These are phyloP conservation scores for Synchiropus splendidus DNA, from an alignment of 2,113 vertebrate species.

Conservation along the genomic window DNA sequence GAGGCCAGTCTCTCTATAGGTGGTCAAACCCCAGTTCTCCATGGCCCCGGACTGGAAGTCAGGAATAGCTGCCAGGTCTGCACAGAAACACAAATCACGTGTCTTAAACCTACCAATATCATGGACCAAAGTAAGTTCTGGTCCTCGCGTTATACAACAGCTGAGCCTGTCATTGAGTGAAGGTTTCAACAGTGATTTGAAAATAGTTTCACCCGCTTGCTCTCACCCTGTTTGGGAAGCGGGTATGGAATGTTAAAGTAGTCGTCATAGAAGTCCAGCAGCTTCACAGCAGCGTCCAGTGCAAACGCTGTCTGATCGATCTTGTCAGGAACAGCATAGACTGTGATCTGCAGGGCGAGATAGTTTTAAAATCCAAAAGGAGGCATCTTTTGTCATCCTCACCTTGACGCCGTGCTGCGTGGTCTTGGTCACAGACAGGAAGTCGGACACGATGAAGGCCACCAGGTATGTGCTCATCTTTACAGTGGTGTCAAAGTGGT, in stretches of 20 bases:
- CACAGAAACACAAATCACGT: not conserved
- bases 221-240: constrained; percentile 69
- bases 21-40: constrained; percentile 73
- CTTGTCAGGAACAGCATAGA: constrained; percentile 79
- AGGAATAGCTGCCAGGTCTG: constrained; percentile 69
- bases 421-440: constrained; percentile 78
- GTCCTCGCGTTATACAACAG: no score
- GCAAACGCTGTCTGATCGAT: constrained; percentile 77
- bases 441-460: constrained; percentile 86
- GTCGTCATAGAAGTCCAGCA: constrained; percentile 84
- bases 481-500: constrained; percentile 80
- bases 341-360: constrained; percentile 65
- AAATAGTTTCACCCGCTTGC: no score
- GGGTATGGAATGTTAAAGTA: constrained; percentile 87
- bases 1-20: constrained; percentile 63
- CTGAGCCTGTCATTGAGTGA: no score
- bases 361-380: not conserved
- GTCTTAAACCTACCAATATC: no score
- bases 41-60: constrained; percentile 71
- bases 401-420: constrained; percentile 79
- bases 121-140: no score
- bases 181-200: no score
- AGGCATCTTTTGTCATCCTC: constrained; percentile 15
- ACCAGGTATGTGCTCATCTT: constrained; percentile 91
- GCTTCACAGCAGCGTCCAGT: constrained; percentile 76